Percentiles rank a stretch among this genome's conserved stretches.
Conservation (phyloP, 2,113 vertebrate species). For the Megaceryle torquata region DNA sequence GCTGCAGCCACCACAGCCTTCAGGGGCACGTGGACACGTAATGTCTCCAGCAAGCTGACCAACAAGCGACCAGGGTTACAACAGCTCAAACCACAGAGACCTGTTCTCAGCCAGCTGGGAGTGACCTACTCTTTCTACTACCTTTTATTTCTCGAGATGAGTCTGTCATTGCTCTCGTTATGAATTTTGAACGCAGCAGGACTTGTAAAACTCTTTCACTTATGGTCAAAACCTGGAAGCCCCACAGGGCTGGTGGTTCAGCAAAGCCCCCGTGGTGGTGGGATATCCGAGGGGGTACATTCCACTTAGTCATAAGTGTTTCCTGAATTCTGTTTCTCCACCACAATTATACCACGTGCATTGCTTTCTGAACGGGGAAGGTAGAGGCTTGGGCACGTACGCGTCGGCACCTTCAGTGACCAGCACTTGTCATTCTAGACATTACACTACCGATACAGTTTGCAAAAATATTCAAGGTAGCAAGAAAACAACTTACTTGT, state of each 20-base stretch:
- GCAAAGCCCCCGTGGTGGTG: too few relatives aligned
- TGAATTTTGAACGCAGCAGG: background rate
- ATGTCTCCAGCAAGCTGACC: fast-evolving
- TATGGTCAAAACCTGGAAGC: background rate
- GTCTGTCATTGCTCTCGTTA: background rate
- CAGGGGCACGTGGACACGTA: fast-evolving
- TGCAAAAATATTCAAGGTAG: background rate
- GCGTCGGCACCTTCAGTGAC: background rate
- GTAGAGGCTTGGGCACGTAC: fast-evolving
- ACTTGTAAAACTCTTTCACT: background rate
- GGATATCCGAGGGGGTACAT: background rate
- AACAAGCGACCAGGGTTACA: fast-evolving
- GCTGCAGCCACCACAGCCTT: background rate
- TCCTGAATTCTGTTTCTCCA: background rate
- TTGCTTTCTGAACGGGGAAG: background rate
- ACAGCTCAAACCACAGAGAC: background rate
- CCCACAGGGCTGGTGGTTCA: background rate
- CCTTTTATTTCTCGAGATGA: background rate
- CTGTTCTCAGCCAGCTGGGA: background rate
- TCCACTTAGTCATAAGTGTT: fast-evolving
- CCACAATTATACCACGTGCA: background rate
- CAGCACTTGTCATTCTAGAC: background rate
- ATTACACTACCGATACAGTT: background rate
- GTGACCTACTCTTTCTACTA: background rate
- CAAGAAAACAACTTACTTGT: background rate